A percentile compares a stretch with the other conserved stretches of the same genome.
Evolutionary conservation across 2,113 vertebrate genomes (phyloP).

Genomic region (Myiopsitta monachus): DNA sequence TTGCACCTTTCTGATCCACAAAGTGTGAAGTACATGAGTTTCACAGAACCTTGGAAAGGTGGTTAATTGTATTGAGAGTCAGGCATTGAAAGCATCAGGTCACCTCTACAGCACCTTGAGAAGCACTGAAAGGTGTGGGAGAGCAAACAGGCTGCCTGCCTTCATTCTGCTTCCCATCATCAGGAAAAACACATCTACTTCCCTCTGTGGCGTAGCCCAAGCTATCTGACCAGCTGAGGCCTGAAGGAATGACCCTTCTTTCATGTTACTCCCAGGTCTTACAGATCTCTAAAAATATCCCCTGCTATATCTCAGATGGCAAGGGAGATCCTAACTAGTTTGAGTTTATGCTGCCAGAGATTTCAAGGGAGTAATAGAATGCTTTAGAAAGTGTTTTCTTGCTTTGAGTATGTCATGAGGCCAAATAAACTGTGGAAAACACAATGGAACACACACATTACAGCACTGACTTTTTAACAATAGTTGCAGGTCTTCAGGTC

Average conservation of each 20-base stretch:
- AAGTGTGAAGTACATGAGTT: not conserved
- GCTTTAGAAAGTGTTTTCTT: not conserved
- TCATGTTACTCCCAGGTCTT: not conserved
- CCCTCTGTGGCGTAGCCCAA: rapidly evolving
- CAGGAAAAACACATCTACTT: not conserved
- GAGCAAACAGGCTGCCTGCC: not conserved
- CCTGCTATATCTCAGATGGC: not conserved
- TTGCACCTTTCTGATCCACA: not conserved
- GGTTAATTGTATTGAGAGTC: not conserved
- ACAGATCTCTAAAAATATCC: not conserved
- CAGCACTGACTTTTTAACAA: not conserved
- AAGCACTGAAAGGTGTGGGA: not conserved
- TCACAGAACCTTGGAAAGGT: not conserved
- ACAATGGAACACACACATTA: not conserved
- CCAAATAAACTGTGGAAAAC: not conserved
- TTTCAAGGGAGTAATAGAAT: not conserved
- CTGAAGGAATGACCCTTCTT: not conserved
- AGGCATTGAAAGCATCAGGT: not conserved
- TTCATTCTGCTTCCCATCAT: not conserved
- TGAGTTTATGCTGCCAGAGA: not conserved
- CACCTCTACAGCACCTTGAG: not conserved
- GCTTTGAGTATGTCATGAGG: not conserved
- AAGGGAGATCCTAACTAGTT: not conserved
- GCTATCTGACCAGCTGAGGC: not conserved
- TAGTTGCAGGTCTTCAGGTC: not conserved